Evolutionary conservation across 2,888 invertebrate species (phyloP).

Genomic region (Harpalus rubripes): DNA sequence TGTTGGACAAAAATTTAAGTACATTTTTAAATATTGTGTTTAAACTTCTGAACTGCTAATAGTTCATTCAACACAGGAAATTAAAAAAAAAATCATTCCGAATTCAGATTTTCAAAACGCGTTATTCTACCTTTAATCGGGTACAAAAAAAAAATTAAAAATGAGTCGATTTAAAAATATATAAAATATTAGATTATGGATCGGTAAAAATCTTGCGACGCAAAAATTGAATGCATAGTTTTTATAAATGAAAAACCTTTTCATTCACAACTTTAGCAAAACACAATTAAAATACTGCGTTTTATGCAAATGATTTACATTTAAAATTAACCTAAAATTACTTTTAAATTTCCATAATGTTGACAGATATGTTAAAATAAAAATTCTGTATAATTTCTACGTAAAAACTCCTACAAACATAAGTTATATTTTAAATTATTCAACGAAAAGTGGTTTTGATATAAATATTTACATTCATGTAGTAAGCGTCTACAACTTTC

Average conservation of each 20-base stretch:
- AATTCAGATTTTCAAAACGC: too few relatives aligned
- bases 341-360: constrained; percentile 3
- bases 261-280: neutral
- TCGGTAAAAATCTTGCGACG: too few relatives aligned
- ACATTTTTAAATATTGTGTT: too few relatives aligned
- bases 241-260: neutral
- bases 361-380: neutral
- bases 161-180: too few relatives aligned
- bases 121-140: too few relatives aligned
- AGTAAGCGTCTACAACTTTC: constrained; percentile 27
- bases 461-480: neutral
- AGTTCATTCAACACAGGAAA: too few relatives aligned
- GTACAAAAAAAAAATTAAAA: too few relatives aligned
- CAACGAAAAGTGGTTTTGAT: neutral
- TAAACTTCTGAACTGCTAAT: too few relatives aligned
- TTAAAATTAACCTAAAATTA: constrained; percentile 4
- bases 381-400: neutral
- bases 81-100: too few relatives aligned
- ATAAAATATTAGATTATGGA: too few relatives aligned
- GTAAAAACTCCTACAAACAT: neutral
- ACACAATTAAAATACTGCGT: neutral
- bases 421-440: neutral
- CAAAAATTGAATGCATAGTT: neutral
- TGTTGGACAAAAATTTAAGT: too few relatives aligned
- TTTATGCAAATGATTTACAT: neutral